Evolutionary conservation across 2,113 vertebrate species (phyloP), one percentile per base, ranked within the genome.

Genomic region (Oncorhynchus gorbuscha): DNA sequence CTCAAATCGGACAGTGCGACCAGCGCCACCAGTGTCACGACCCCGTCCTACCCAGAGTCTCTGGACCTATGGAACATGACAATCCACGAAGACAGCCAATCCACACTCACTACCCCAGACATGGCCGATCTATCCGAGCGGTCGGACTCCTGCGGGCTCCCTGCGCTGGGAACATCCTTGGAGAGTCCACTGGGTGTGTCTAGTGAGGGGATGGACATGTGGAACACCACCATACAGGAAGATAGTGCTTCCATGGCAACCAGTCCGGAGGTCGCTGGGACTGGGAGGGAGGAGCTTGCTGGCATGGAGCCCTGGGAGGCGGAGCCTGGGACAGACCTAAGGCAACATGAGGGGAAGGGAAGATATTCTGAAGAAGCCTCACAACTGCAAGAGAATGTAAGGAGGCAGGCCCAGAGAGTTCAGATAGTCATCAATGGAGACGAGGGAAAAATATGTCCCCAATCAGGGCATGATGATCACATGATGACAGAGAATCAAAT

Each of bases 141-240:
- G 39, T 90, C 87, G 9, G 89, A 87, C 59, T 88, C 82, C 49
- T 83, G 89, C 35, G 76, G 85, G 22, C 55, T 9, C 77, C 74
- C 69, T 35, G n/a, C 68, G 71, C 9, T 75, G 79, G 1, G 20
- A 22, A 16, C 39, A 28, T 90, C 86, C 4, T 20, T 90, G 8
- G 91, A 89, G 81, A 91, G 89, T 82, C 88, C 89, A 2, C 11
- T 32, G 20, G 87, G 84, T 75, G 82, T 73, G 9, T 51, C 76
- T 49, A 79, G 86, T 24, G 80, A 81, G 64, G 87, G 88, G 30
- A 93, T 93, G 91, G 89, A 81, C 76, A 84, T 93, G 78, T 96
- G 93, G 92, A 94, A 93, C 88, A 91, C 92, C 77, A 94, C 94
- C 69, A 90, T 95, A 84, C 92, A 91, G 83, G 90, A 94, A 74